Percentiles rank a stretch among this genome's conserved stretches.
phyloP scores from a whole-genome alignment of 2,113 vertebrate species.

The Xiphophorus couchianus region DNA sequence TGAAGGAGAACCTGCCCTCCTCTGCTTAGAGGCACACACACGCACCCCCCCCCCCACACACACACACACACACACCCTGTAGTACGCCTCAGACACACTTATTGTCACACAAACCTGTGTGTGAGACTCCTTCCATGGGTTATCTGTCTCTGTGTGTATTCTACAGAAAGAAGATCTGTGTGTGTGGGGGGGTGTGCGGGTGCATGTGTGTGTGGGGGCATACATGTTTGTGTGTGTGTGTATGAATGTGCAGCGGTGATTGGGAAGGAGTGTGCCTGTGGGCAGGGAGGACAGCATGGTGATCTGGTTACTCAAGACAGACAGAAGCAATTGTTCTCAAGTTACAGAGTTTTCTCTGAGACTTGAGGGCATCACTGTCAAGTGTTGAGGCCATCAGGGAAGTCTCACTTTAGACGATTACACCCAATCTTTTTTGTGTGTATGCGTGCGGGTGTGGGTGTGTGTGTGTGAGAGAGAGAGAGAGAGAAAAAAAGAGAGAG shows the following conservation, averaged over 20 bases:
- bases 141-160: slow-evolving; percentile 30
- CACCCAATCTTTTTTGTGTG: slow-evolving; percentile 56
- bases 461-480: background rate
- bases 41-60: no score
- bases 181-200: slow-evolving; percentile 10
- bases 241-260: background rate
- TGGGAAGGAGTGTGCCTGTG: slow-evolving; percentile 35
- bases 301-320: slow-evolving; percentile 77
- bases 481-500: background rate
- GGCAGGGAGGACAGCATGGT: slow-evolving; percentile 50
- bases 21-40: background rate
- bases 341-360: slow-evolving; percentile 73
- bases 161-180: slow-evolving; percentile 25
- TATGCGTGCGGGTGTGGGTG: slow-evolving; percentile 5
- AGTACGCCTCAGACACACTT: slow-evolving; percentile 37
- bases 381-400: slow-evolving; percentile 71
- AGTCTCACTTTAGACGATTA: slow-evolving; percentile 70
- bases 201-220: background rate
- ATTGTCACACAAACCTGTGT: slow-evolving; percentile 16
- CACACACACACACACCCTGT: background rate
- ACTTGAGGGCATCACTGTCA: slow-evolving; percentile 77
- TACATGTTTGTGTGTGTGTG: slow-evolving; percentile 16
- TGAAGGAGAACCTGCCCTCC: slow-evolving; percentile 37
- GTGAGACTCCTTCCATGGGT: slow-evolving; percentile 2
- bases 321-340: slow-evolving; percentile 76